These are phyloP conservation scores for Pogonophryne albipinna DNA, from an alignment of 2,797 vertebrate species.

Conservation along the genomic window DNA sequence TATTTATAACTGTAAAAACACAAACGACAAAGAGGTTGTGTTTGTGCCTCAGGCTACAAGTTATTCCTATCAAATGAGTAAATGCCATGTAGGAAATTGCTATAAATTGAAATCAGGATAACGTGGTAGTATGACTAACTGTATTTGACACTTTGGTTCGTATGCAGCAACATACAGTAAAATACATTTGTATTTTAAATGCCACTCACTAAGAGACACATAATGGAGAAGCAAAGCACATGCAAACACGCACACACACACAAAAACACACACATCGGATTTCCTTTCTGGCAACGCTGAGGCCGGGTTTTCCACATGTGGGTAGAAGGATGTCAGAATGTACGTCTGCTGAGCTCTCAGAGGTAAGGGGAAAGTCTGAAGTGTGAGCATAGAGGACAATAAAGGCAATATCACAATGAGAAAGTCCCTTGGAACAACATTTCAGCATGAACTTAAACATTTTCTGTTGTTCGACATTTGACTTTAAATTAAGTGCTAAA, in stretches of 20 bases:
- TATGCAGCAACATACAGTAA: neutral
- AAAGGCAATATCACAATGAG: slow-evolving; percentile 32
- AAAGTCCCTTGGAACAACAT: slow-evolving; percentile 8
- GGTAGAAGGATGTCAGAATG: slow-evolving; percentile 42
- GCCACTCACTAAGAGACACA: neutral
- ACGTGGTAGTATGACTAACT: neutral
- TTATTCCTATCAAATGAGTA: slow-evolving; percentile 6
- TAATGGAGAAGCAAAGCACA: neutral
- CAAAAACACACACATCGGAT: slow-evolving; percentile 3
- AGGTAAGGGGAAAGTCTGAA: slow-evolving; percentile 39
- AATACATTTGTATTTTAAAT: neutral
- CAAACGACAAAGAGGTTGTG: neutral
- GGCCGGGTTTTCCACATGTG: slow-evolving; percentile 32
- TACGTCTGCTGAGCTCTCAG: slow-evolving; percentile 53
- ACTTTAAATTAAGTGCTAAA: slow-evolving; percentile 24
- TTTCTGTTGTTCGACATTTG: slow-evolving; percentile 25
- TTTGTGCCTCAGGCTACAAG: slow-evolving; percentile 6
- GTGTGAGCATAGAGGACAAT: slow-evolving; percentile 26
- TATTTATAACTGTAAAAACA: neutral
- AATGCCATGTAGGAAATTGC: neutral
- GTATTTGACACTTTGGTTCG: neutral
- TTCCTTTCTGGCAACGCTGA: slow-evolving; percentile 42
- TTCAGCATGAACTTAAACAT: slow-evolving; percentile 30
- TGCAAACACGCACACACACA: neutral
- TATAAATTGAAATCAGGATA: neutral